phyloP scores from a whole-genome alignment of 2,113 vertebrate genomes.

The Mastomys natalensis region DNA sequence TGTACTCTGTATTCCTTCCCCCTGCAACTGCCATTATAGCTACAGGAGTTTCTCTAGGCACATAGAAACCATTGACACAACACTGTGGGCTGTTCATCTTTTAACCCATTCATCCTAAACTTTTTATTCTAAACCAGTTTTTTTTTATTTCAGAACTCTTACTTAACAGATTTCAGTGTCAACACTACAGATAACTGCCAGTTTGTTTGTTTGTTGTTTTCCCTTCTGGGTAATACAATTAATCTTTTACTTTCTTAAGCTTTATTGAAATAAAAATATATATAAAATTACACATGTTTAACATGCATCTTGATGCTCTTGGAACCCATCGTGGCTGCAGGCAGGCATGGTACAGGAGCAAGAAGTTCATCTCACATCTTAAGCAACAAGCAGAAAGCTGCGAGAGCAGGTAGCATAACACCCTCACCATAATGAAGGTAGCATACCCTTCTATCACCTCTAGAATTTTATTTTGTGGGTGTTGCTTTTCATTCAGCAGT shows the following conservation, averaged over 20 bases:
- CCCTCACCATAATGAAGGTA: neutral
- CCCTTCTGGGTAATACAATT: neutral
- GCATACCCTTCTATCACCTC: neutral
- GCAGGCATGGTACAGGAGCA: neutral
- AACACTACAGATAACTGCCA: neutral
- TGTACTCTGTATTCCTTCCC: neutral
- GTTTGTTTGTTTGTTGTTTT: neutral
- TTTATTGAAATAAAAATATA: neutral
- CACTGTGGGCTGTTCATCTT: neutral
- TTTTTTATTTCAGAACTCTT: neutral
- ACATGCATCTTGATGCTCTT: neutral
- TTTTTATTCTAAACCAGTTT: neutral
- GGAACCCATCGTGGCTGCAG: neutral
- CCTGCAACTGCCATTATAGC: neutral
- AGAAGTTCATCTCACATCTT: neutral
- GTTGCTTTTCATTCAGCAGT: neutral
- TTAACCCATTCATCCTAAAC: neutral
- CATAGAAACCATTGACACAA: neutral
- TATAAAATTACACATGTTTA: neutral
- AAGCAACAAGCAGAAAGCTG: neutral
- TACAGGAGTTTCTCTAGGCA: neutral
- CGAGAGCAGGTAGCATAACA: neutral
- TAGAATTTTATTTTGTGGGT: neutral
- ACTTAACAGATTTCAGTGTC: neutral
- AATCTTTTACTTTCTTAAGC: neutral